A percentile compares a stretch with the other conserved stretches of the same genome.
Evolutionary conservation across 92 coral and sea anemone genomes (phyloP).

Genomic region (Actinostola sp.): DNA sequence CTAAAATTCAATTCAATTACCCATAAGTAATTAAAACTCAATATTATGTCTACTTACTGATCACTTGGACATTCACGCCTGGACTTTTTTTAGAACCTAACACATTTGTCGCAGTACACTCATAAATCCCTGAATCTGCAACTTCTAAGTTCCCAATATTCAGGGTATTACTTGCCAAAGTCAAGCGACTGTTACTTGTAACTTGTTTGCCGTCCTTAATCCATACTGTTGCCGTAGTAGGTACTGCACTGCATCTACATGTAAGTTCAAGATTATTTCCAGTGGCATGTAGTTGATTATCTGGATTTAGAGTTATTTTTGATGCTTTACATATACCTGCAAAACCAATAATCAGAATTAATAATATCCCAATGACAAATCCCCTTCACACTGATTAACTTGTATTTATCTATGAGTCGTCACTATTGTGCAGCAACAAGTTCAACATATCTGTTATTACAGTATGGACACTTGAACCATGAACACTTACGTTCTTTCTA

Average conservation of each 20-base stretch:
- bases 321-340: slow-evolving; percentile 49
- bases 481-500: too few relatives aligned
- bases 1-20: background rate
- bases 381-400: too few relatives aligned
- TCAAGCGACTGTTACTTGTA: slow-evolving; percentile 11
- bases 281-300: slow-evolving; percentile 3
- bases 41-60: too few relatives aligned
- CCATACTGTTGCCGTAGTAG: slow-evolving; percentile 64
- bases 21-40: too few relatives aligned
- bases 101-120: slow-evolving; percentile 58
- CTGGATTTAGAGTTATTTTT: slow-evolving; percentile 20
- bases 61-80: slow-evolving; percentile 6
- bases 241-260: slow-evolving; percentile 50
- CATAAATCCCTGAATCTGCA: slow-evolving; percentile 69
- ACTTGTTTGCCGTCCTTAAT: slow-evolving; percentile 50
- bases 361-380: too few relatives aligned
- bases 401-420: too few relatives aligned
- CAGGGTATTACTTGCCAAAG: slow-evolving; percentile 42
- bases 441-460: too few relatives aligned
- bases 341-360: too few relatives aligned
- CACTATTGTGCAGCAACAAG: too few relatives aligned
- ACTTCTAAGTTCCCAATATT: slow-evolving; percentile 37
- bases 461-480: too few relatives aligned
- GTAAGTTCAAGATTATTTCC: slow-evolving; percentile 26
- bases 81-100: slow-evolving; percentile 39